These are phyloP conservation scores for Archaeoteleia sp. DNA, from an alignment of 2,888 invertebrate species.

Conservation along the genomic window DNA sequence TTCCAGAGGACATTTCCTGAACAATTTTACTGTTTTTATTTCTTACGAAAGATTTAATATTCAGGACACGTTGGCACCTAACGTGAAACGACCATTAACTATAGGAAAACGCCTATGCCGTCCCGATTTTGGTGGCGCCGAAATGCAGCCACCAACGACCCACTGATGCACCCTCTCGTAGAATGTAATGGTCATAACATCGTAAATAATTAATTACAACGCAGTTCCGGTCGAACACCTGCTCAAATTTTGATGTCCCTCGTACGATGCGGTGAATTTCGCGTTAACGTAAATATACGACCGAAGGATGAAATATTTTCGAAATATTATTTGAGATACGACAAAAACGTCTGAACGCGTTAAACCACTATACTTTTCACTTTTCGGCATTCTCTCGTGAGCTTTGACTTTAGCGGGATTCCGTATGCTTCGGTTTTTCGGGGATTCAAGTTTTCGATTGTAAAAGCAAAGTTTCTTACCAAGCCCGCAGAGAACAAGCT, in stretches of 20 bases:
- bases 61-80: not conserved
- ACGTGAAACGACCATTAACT: not conserved
- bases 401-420: not conserved
- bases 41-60: not conserved
- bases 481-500: not conserved
- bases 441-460: slow-evolving; percentile 1
- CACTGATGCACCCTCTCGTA: slow-evolving; percentile 14
- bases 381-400: too few relatives aligned
- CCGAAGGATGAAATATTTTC: too few relatives aligned
- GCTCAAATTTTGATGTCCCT: not conserved
- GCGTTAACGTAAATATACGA: too few relatives aligned
- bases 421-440: not conserved
- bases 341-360: too few relatives aligned
- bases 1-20: too few relatives aligned
- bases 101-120: not conserved
- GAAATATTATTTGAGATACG: too few relatives aligned
- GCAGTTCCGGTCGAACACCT: not conserved
- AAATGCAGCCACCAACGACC: slow-evolving; percentile 13
- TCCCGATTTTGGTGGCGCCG: slow-evolving; percentile 5
- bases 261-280: too few relatives aligned
- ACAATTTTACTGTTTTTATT: not conserved
- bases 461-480: slow-evolving; percentile 1
- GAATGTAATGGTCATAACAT: slow-evolving; percentile 16
- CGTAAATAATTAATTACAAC: slow-evolving; percentile 14
- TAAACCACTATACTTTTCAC: too few relatives aligned